A percentile compares a stretch with the other conserved stretches of the same genome.
These are phyloP conservation scores for Musca domestica DNA, from an alignment of 1,140 invertebrate species.

Conservation along the genomic window DNA sequence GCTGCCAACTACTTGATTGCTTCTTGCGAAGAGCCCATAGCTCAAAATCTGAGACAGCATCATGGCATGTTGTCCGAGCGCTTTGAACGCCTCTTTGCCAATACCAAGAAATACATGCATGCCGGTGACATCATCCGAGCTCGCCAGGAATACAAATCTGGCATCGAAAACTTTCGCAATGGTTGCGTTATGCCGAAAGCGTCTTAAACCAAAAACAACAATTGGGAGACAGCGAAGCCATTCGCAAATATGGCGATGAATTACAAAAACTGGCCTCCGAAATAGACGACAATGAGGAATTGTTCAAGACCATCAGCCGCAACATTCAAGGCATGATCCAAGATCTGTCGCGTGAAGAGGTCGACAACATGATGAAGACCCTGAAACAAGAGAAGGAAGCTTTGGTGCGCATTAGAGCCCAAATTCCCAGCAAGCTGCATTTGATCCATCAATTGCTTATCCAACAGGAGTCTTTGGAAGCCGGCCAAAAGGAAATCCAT, in stretches of 20 bases:
- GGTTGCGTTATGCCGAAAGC: conserved; percentile 76
- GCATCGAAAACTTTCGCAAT: conserved; percentile 73
- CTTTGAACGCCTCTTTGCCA: conserved; percentile 80
- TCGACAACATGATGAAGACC: conserved; percentile 84
- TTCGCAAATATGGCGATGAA: conserved; percentile 76
- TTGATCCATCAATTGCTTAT: conserved; percentile 80
- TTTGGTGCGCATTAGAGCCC: conserved; percentile 75
- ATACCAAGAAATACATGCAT: conserved; percentile 81
- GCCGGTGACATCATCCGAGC: conserved; percentile 82
- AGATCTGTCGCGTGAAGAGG: conserved; percentile 85
- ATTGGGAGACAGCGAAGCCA: conserved; percentile 70
- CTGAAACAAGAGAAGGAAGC: conserved; percentile 88
- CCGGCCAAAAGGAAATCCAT: conserved; percentile 80
- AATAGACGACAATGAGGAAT: conserved; percentile 81
- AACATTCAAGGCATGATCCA: conserved; percentile 88
- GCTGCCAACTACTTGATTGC: conserved; percentile 85
- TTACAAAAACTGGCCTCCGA: conserved; percentile 76
- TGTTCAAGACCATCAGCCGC: conserved; percentile 86
- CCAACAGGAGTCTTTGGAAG: conserved; percentile 86
- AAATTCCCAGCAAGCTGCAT: conserved; percentile 76
- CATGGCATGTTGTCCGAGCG: conserved; percentile 69
- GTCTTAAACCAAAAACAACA: conserved; percentile 64
- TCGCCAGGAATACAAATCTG: conserved; percentile 75
- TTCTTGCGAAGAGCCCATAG: conserved; percentile 78
- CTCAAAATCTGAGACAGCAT: conserved; percentile 72